phyloP scores from a whole-genome alignment of 2,113 vertebrate genomes.

The Aspiorhynchus laticeps region DNA sequence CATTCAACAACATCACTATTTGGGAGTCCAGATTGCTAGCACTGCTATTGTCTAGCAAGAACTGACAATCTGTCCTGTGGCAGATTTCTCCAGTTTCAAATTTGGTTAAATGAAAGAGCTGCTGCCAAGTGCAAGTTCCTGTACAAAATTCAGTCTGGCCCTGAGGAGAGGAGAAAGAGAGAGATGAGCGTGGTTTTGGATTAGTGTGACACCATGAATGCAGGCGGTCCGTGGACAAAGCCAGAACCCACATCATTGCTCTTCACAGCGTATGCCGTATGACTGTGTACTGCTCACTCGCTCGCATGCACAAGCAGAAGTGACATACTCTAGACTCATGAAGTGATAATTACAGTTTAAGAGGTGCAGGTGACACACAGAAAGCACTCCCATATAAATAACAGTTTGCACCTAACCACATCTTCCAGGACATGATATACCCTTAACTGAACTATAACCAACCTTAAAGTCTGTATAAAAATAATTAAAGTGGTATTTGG shows the following conservation, averaged over 20 bases:
- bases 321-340: neutral
- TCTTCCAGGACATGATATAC: neutral
- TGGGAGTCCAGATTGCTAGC: neutral
- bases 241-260: constrained; percentile 45
- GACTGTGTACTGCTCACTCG: constrained; percentile 62
- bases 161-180: constrained; percentile 28
- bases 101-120: constrained; percentile 64
- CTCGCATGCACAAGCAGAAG: constrained; percentile 53
- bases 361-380: constrained; percentile 58
- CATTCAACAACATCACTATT: neutral
- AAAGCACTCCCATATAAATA: neutral
- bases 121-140: constrained; percentile 44
- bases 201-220: constrained; percentile 33
- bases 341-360: constrained; percentile 74
- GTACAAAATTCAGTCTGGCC: constrained; percentile 56
- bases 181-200: constrained; percentile 11
- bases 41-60: constrained; percentile 45
- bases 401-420: neutral
- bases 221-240: constrained; percentile 29
- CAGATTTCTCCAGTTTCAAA: constrained; percentile 69
- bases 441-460: neutral
- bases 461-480: neutral
- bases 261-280: constrained; percentile 60
- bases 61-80: constrained; percentile 39
- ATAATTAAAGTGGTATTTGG: neutral